These are phyloP conservation scores for Genyomyrus donnyi DNA, from an alignment of 2,113 vertebrate genomes.

Conservation along the genomic window DNA sequence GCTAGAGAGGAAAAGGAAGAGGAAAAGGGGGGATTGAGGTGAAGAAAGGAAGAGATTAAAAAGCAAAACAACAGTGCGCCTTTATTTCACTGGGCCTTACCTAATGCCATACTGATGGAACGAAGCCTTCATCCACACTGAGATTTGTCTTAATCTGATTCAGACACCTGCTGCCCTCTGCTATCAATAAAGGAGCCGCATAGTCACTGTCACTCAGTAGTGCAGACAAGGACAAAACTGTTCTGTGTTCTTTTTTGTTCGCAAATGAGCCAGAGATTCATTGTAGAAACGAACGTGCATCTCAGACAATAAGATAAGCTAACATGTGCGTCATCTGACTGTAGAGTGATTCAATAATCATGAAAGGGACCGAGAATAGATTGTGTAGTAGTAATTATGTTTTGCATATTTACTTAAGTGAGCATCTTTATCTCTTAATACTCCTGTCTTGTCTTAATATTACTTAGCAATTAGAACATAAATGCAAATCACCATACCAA, in stretches of 20 bases:
- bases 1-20: not conserved
- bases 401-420: not conserved
- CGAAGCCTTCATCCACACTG: not conserved
- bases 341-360: not conserved
- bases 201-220: not conserved
- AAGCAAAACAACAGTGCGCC: not conserved
- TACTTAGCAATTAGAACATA: not conserved
- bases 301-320: not conserved
- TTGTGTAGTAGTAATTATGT: not conserved
- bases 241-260: not conserved
- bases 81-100: not conserved
- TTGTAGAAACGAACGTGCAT: not conserved
- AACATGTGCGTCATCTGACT: not conserved
- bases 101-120: not conserved
- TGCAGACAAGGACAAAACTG: not conserved
- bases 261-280: not conserved
- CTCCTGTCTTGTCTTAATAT: not conserved
- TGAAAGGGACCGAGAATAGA: not conserved
- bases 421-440: not conserved
- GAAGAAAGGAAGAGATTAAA: not conserved
- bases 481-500: not conserved
- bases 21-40: not conserved
- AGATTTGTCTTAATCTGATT: constrained; percentile 6
- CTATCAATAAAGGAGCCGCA: not conserved
- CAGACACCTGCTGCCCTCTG: not conserved